Percentiles rank a stretch among this genome's conserved stretches.
These are phyloP conservation scores for Drosophila willistoni DNA, from an alignment of 1,140 invertebrate genomes.

Conservation along the genomic window DNA sequence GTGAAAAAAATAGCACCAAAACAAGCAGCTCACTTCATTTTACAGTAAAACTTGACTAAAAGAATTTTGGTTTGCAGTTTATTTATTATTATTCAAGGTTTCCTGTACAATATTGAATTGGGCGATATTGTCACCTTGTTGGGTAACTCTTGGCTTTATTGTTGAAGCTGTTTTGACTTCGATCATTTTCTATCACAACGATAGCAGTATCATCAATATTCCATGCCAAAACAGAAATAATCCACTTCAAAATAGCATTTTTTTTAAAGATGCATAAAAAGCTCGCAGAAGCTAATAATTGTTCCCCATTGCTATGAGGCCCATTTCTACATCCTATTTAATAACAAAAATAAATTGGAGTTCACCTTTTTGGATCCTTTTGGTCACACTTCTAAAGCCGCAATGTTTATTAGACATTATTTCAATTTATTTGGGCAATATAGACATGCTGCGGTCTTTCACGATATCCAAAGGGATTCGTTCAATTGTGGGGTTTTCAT, in stretches of 20 bases:
- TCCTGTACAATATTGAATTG: background rate
- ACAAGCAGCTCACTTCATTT: too few species aligned
- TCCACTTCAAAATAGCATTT: background rate
- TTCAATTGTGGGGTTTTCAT: too few species aligned
- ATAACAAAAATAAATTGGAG: too few species aligned
- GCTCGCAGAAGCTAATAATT: background rate
- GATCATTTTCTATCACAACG: background rate
- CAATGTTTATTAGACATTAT: too few species aligned
- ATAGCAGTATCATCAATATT: background rate
- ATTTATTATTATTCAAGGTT: background rate
- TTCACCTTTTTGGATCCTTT: too few species aligned
- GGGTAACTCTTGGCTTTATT: background rate
- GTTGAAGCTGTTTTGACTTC: constrained; percentile 2
- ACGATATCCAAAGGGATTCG: too few species aligned
- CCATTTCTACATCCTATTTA: background rate
- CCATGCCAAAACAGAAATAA: background rate
- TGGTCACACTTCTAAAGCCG: too few species aligned
- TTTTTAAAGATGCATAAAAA: background rate
- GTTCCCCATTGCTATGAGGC: background rate
- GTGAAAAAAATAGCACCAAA: too few species aligned
- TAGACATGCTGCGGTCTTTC: too few species aligned
- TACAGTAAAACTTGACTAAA: too few species aligned
- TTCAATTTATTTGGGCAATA: too few species aligned
- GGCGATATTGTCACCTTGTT: background rate
- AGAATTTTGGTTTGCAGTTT: too few species aligned